Evolutionary conservation across 2,888 invertebrate species (phyloP), one percentile per base, ranked within the genome.

Genomic region (Oscheius sp.): DNA sequence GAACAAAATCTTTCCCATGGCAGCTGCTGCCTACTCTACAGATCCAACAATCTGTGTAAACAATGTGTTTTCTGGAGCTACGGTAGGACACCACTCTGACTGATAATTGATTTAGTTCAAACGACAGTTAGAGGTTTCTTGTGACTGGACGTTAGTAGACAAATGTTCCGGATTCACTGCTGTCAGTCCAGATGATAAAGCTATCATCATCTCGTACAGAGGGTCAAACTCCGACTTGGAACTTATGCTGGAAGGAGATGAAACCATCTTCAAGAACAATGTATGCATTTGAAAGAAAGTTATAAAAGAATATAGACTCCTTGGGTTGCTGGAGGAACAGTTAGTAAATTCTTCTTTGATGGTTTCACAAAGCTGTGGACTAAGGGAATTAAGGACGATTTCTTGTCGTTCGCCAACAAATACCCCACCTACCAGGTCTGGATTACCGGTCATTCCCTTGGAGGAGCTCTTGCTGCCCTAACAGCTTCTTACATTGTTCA

Each of bases 381-480:
- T 30, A 71, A 65, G 14, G 80, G 78, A 54, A 38, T 80, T 30
- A 73, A 73, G 68, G 75, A 72, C 30, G 75, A 74, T 44, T 73
- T 78, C 67, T 69, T 71, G 45, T 56, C 72, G 0, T 59, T 74
- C 4, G 69, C 51, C 28, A 72, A 65, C 59, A 67, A 75, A 47
- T 69, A 78, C 44, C 78, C 78, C 20, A 75, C 73, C 61, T 80
- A 74, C 50, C 67, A 72, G 49, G 66, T 80, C 28, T 76, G 74
- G 73, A 68, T 77, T 36, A 74, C 73, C 14, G 76, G 76, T 20
- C 79, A 77, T 70, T 74, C 72, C 20, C 71, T 80, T 47, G 75
- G 80, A 36, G 80, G 79, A 36, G 78, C 80, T 26, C 71, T 80
- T 72, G 80, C 80, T 28, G 72, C 78, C 1, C 67, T 80, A 8